Base-by-base conservation (phyloP, 2,797 vertebrate species). In the Neostethus bicornis region DNA sequence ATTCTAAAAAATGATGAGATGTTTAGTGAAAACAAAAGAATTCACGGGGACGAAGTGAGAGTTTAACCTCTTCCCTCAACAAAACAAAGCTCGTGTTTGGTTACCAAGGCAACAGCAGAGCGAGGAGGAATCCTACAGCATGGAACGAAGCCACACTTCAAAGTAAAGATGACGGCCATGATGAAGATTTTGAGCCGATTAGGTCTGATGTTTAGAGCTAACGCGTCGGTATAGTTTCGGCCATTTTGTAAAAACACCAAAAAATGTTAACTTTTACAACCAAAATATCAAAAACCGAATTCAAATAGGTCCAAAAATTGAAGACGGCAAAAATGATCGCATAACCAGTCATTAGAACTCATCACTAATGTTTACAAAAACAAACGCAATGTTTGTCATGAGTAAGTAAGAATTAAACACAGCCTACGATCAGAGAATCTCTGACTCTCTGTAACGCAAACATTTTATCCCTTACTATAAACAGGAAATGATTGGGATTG, bases 11-110 rank as follows among this genome's bases (percentile, higher is more conserved):
- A 21, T 20, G 49, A 59, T 31, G 12, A 24, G 37, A n/a, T 56
- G 20, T 29, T 62, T 41, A 51, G 31, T 51, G 54, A 37, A 37
- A 83, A 87, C 79, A 81, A 80, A 83, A 60, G 77, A 41, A 52
- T 64, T 37, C 16, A 13, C 13, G 4, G 41, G 60, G 73, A 53
- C 47, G 4, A 39, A 41, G 52, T 52, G 48, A 58, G 46, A 59
- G 70, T 10, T n/a, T n/a, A 28, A 63, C 56, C 75, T 73, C 53
- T 56, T 52, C 34, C 68, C 60, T 78, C 63, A 78, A 80, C 87
- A 87, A 73, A 91, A 91, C 87, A 92, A 84, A 83, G 51, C 68
- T 35, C 2, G 10, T 92, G 91, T 92, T 92, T 92, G 75, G 87
- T 91, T 80, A 61, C 83, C 41, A 24, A 51, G 72, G 89, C n/a